Evolutionary conservation across 2,888 invertebrate species (phyloP), one percentile per base, ranked within the genome.

Genomic region (Amaurobius ferox): DNA sequence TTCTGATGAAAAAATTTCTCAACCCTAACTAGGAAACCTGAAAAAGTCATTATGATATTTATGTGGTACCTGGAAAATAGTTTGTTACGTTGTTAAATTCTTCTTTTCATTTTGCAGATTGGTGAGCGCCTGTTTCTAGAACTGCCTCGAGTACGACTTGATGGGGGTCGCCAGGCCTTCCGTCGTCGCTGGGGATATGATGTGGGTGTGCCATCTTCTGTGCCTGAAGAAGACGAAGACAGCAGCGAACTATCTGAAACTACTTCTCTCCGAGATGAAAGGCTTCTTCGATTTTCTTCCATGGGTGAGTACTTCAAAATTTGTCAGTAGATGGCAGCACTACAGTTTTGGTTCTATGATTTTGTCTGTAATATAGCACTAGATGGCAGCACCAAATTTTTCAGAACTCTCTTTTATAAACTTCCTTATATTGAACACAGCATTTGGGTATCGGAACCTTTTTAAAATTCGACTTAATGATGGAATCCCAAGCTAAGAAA

Each of bases 121-220:
- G 93, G 93, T 23, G 93, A 93, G 89, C 92, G 93, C n/a, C 91
- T 93, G 90, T 93, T 93, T 90, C 92, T 93, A 66, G 93, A 93
- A 88, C 91, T 94, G 85, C 94, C 94, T 28, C 93, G 94, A 16
- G 94, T 95, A 68, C 93, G 95, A 76, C 92, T 95, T 88, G 95
- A 95, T 91, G 94, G 94, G 29, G 94, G 95, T 0, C 93, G 93
- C 64, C 93, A 93, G 85, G 93, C 93, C 86, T 93, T 94, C 92
- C 73, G 79, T 0, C 35, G 78, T n/a, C 71, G 87, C 1, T 83
- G 86, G 83, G 87, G 86, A 9, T 83, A 79, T 70, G 85, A 80
- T 70, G 55, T 79, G 40, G 73, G 78, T 13, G 79, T 76, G 5
- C 88, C 88, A 7, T 67, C 80, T 30, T 73, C 85, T 1, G 79